Base-by-base conservation (phyloP, 2,113 vertebrate species). In the Scopus umbretta region DNA sequence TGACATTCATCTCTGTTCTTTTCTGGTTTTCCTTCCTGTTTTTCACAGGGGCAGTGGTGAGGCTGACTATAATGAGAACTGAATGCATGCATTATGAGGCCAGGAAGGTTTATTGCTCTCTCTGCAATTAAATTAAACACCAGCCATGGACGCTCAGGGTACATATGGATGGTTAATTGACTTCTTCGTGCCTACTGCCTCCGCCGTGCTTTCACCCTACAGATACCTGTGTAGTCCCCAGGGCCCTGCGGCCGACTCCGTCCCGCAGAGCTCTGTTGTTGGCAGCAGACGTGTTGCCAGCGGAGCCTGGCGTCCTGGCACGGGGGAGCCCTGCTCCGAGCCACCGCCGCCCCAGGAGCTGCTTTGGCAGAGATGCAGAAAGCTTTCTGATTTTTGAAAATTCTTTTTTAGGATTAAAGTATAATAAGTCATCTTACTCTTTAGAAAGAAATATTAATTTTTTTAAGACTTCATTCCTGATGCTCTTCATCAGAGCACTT, bases 141-240 rank as follows among this genome's bases (percentile, higher is more conserved):
- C 76, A 42, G 63, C 70, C 29, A 27, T 5, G 52, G 70, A 29
- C 0, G 26, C 32, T 34, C 8, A 3, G 65, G 29, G 32, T 75
- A 9, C 21, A 6, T 7, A 7, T 0, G 27, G 55, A 4, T 0
- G 7, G 43, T 58, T 50, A 80, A 52, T 7, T 36, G 74, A 50
- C 74, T 16, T 58, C 62, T 74, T 30, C 2, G 4, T 9, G 43
- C 38, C 18, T 8, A 5, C n/a, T 0, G 25, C 62, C 61, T 42
- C 53, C 1, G 2, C 84, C 6, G 9, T 32, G 47, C 42, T 30
- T 9, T 22, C 40, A 13, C 68, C 56, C 19, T 15, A 2, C 42
- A 5, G 32, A 22, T 38, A 16, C 32, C 55, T 6, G n/a, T 0
- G 4, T 7, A 2, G 20, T 40, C 20, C 49, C 61, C 12, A 2